A percentile compares a stretch with the other conserved stretches of the same genome.
These are phyloP conservation scores for Therioaphis trifolii DNA, from an alignment of 2,888 invertebrate species.

Conservation along the genomic window DNA sequence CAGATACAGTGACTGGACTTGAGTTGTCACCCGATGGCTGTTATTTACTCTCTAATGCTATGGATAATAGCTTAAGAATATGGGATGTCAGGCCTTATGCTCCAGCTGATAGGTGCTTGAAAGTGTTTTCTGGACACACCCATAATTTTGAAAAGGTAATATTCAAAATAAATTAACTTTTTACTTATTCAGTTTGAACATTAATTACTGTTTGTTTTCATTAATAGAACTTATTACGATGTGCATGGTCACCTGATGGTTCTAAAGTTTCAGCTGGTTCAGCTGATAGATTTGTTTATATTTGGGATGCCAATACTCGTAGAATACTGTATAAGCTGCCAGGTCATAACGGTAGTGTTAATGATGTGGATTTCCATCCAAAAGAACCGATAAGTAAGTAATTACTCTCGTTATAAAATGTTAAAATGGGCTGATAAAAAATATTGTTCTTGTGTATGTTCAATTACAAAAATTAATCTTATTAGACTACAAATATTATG, in stretches of 20 bases:
- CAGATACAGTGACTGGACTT: conserved; percentile 93
- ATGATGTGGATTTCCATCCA: conserved; percentile 95
- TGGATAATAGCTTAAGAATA: conserved; percentile 95
- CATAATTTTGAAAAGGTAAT: conserved; percentile 93
- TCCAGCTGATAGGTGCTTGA: conserved; percentile 91
- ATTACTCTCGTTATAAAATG: neutral
- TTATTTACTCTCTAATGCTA: conserved; percentile 92
- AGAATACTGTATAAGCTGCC: conserved; percentile 95
- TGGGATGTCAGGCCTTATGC: conserved; percentile 98
- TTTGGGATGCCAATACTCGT: conserved; percentile 96
- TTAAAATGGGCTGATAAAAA: neutral
- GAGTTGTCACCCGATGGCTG: conserved; percentile 86
- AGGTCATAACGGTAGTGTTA: conserved; percentile 97
- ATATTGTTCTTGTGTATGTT: neutral
- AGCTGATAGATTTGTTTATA: conserved; percentile 92
- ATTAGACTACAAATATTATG: no score
- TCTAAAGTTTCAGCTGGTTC: conserved; percentile 92
- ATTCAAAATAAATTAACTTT: neutral
- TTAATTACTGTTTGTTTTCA: conserved; percentile 5
- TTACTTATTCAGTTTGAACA: conserved; percentile 3
- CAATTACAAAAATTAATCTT: neutral
- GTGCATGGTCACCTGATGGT: conserved; percentile 94
- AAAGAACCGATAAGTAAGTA: conserved; percentile 84
- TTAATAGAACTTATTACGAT: conserved; percentile 83
- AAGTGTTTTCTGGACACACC: conserved; percentile 91